Base-by-base conservation (phyloP, 2,888 invertebrate species). In the Tolmerus cingulatus region DNA sequence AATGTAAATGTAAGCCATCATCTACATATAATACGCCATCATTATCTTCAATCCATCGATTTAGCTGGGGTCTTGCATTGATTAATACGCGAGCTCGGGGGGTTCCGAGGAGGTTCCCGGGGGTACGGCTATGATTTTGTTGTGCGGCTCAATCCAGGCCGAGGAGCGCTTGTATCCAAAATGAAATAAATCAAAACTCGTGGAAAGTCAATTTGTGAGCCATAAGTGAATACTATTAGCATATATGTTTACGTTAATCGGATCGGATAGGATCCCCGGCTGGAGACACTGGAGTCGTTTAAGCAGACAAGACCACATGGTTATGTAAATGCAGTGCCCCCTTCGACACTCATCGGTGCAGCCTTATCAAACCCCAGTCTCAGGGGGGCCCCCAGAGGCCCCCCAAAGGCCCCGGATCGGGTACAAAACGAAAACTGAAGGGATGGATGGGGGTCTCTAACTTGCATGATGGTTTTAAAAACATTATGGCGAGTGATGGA, bases 161-260 rank as follows among this genome's bases (percentile, higher is more conserved):
- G 85, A 74, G 74, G 85, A 85, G 57, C 74, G 74, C 85, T n/a
- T 85, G 85, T 74, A 55, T 43, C 66, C 57, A 66, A 86, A 86
- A 79, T 74, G 88, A 88, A 88, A 88, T 88, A 88, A 88, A 88
- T 88, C 88, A 88, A 88, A 88, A 88, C 87, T 87, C 87, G 87
- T 87, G 88, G 88, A 88, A 88, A 88, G 87, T 88, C 88, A 88
- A 88, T 88, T 88, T 88, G 88, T 88, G 88, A 88, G 86, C 88
- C 89, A 89, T 89, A 89, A 89, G 89, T 89, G 90, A 90, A 90
- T 89, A 89, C 88, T 89, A 90, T 90, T 90, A 90, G 90, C 90
- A 90, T 90, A 90, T 89, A 90, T 89, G 90, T 89, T 90, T 90
- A 89, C 89, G 89, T 88, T 90, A 90, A 90, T 89, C 89, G 89